Conservation (phyloP, 2,797 vertebrate genomes). For the Molossus alvarezi region DNA sequence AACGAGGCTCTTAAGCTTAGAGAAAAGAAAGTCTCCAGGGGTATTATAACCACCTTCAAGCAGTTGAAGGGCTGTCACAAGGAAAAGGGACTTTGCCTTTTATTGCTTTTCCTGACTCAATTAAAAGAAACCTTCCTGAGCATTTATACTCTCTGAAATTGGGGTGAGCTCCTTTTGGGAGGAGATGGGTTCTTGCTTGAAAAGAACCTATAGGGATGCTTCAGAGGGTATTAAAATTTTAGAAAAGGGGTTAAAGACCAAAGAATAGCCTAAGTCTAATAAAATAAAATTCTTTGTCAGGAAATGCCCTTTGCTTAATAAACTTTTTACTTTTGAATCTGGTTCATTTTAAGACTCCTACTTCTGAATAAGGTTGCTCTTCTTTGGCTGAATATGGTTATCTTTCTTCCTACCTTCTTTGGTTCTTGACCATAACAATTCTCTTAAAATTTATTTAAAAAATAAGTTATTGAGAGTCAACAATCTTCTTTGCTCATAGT, state of each 20-base stretch:
- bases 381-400: background rate
- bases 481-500: background rate
- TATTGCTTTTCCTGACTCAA: background rate
- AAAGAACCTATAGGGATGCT: background rate
- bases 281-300: background rate
- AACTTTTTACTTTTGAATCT: background rate
- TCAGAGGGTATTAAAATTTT: background rate
- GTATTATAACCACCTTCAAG: background rate
- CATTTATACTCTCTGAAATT: background rate
- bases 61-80: background rate
- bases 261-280: background rate
- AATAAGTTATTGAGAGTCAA: background rate
- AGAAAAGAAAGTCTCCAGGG: background rate
- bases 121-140: conserved; percentile 21
- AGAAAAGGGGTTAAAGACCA: background rate
- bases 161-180: background rate
- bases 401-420: background rate
- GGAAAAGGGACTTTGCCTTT: background rate
- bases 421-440: conserved; percentile 12
- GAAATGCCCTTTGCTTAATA: background rate
- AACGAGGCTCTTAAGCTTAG: background rate
- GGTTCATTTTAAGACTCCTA: background rate
- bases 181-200: background rate
- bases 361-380: background rate
- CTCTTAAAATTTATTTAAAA: conserved; percentile 13